Percentiles rank a stretch among this genome's conserved stretches.
These are phyloP conservation scores for Mesoligia furuncula DNA, from an alignment of 2,888 invertebrate species.

Conservation along the genomic window DNA sequence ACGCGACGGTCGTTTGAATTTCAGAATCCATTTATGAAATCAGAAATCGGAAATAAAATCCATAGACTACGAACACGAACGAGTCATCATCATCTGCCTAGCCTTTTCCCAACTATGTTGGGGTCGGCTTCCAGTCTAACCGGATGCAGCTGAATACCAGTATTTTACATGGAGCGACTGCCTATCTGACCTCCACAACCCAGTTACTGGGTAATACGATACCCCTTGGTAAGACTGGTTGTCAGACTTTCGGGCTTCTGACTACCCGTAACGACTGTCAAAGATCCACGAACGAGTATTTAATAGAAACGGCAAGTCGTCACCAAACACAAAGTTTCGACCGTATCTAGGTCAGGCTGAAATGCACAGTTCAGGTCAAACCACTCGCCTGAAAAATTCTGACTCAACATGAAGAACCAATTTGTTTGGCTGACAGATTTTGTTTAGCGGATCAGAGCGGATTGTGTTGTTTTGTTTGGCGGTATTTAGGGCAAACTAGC, in stretches of 20 bases:
- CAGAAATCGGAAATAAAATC: conserved; percentile 6
- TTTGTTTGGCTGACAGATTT: conserved; percentile 55
- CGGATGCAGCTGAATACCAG: no score
- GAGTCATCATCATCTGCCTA: no score
- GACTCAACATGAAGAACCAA: conserved; percentile 52
- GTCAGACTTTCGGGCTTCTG: no score
- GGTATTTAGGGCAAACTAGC: conserved; percentile 42
- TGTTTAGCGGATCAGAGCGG: conserved; percentile 37
- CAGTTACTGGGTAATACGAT: no score
- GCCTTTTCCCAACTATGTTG: no score
- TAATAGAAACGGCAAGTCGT: conserved; percentile 45
- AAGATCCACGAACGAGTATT: conserved; percentile 41
- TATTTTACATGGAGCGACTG: no score
- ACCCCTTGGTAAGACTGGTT: no score
- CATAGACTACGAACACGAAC: conserved; percentile 30
- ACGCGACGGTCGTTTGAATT: background rate
- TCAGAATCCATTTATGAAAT: conserved; percentile 26
- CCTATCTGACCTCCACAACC: no score
- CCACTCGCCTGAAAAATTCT: conserved; percentile 64
- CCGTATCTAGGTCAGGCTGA: conserved; percentile 70
- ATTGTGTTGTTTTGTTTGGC: conserved; percentile 41
- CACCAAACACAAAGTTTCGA: conserved; percentile 53
- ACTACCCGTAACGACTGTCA: no score
- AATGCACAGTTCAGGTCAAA: conserved; percentile 67
- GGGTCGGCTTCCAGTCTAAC: no score